Evolutionary conservation across 2,797 vertebrate species (phyloP), one percentile per base, ranked within the genome.

Genomic region (Sphenopsis melanotis): DNA sequence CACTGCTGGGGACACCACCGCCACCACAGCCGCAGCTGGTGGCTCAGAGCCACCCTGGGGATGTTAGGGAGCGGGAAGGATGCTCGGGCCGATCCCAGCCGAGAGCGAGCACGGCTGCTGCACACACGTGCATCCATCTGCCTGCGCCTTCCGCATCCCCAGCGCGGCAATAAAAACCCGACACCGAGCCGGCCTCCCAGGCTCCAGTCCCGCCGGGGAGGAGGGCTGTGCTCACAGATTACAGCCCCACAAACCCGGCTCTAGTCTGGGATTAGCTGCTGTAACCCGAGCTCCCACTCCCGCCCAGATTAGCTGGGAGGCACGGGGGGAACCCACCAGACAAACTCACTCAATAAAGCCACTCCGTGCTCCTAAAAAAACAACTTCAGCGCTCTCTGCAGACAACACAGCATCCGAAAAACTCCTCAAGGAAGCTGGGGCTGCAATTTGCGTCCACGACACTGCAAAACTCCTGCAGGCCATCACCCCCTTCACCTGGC

Each of bases 181-280:
- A 97, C 95, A 88, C 74, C 1, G 4, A 94, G 41, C 84, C 1
- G 57, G 60, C 37, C 96, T 52, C 92, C 78, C 92, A 78, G 69
- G 88, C 88, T 93, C 78, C 15, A 27, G 15, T 59, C 46, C 79
- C 3, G 11, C 12, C 21, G 18, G 53, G 87, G 60, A 94, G 61
- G 74, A 75, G 12, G 49, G 70, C 55, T 70, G 55, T 16, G 60
- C 39, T 50, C 89, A 41, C 61, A 46, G 89, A 83, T 85, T 76
- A 91, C 79, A 69, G 24, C 3, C 12, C 63, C 47, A 12, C 44
- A 90, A 37, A 64, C 84, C 14, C 2, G 64, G 39, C 70, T 41
- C 6, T 55, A 86, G 89, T 55, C 92, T 47, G 79, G 78, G 89
- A 90, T 81, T 83, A 94, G 68, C 83, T 36, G 15, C 66, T 63